phyloP scores from a whole-genome alignment of 64 coral and sea anemone genomes.

The Montipora foliosa region DNA sequence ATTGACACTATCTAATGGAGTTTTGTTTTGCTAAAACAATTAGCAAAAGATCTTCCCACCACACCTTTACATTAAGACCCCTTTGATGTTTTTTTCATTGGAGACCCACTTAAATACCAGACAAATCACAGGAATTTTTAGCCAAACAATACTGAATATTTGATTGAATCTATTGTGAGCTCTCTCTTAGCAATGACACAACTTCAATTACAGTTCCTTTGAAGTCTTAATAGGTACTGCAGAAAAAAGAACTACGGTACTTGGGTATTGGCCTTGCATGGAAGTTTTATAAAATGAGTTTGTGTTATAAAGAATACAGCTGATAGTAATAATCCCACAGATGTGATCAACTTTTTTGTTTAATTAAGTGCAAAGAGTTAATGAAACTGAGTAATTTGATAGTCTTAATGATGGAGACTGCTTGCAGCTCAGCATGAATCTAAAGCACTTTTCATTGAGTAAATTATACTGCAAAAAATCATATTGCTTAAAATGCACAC shows the following conservation, averaged over 20 bases:
- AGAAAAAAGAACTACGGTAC: background rate
- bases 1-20: background rate
- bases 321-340: background rate
- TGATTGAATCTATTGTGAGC: background rate
- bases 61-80: background rate
- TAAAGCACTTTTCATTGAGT: background rate
- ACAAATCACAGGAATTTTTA: background rate
- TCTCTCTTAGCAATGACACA: background rate
- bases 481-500: no score
- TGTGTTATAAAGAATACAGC: background rate
- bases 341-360: background rate
- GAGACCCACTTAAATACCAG: background rate
- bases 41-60: background rate
- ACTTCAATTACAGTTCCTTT: background rate
- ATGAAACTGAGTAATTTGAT: background rate
- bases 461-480: background rate
- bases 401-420: background rate
- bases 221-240: background rate
- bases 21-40: conserved; percentile 6
- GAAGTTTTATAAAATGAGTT: background rate
- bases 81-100: background rate
- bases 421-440: background rate
- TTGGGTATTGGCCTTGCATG: background rate
- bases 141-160: background rate
- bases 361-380: background rate